Evolutionary conservation across 2,888 invertebrate genomes (phyloP), one percentile per base, ranked within the genome.

Genomic region (Stenchaetothrips biformis): DNA sequence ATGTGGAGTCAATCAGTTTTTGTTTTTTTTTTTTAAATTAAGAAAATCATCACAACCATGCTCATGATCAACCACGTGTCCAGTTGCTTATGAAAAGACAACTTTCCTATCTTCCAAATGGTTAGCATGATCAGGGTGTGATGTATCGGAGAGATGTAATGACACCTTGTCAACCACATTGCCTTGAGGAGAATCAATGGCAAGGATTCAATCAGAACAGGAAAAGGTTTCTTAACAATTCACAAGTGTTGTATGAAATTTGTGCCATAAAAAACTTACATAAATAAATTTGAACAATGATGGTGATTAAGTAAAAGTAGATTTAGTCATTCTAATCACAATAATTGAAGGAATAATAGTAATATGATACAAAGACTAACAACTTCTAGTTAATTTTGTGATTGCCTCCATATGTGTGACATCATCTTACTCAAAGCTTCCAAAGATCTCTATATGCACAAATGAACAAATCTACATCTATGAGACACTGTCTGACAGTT

Each of bases 371-470:
- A 21, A 25, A 74, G 9, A 25, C 18, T 74, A 74, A 74, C 9
- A 74, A 21, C 67, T 53, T 74, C 21, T 25, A 21, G 9, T 4
- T 53, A 74, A 74, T 25, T 74, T 74, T 25, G 25, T 74, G 67
- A 74, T 74, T 74, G 67, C 67, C 67, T 74, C 67, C 67, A 74
- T 74, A 74, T 74, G 67, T 74, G 67, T 74, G 67, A 74, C 67
- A n/a, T 25, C 6, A 4, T 53, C 67, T 74, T 74, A 74, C 25
- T 25, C 21, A 74, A 74, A 74, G 67, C 67, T 74, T 25, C 25
- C 67, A 74, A 25, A 74, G 67, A 74, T 74, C 25, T 74, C 67
- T 74, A 74, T 74, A 74, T 74, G 67, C 67, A 74, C 67, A 74
- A n/a, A 74, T 74, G 21, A 74, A 74, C 67, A 74, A 74, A 74